phyloP scores from a whole-genome alignment of 2,888 invertebrate species.

The Caenorhabditis japonica region DNA sequence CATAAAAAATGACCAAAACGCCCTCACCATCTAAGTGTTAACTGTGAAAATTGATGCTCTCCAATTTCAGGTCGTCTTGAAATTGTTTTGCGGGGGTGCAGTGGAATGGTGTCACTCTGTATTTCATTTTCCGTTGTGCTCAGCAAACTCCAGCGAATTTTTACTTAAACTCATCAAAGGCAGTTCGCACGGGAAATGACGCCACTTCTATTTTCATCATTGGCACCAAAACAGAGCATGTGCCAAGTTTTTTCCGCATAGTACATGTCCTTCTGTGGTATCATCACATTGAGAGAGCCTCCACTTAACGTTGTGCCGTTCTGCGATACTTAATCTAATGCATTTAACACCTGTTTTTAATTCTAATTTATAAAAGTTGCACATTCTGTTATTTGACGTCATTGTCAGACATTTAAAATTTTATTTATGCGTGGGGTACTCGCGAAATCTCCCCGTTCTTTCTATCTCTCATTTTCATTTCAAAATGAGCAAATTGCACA shows the following conservation, averaged over 20 bases:
- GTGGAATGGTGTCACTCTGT: constrained; percentile 39
- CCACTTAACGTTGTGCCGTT: constrained; percentile 4
- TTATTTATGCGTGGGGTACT: constrained; percentile 44
- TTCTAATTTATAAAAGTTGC: constrained; percentile 4
- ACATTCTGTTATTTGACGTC: constrained; percentile 35
- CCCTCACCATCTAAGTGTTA: too few relatives aligned
- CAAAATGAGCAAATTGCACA: too few relatives aligned
- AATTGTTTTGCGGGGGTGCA: constrained; percentile 40
- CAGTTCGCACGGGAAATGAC: constrained; percentile 26
- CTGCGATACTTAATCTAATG: constrained; percentile 6
- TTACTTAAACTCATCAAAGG: constrained; percentile 47
- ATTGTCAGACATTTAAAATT: constrained; percentile 30
- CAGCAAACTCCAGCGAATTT: too few relatives aligned
- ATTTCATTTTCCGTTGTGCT: constrained; percentile 14
- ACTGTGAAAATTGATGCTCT: constrained; percentile 46
- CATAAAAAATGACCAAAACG: too few relatives aligned
- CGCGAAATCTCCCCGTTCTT: too few relatives aligned
- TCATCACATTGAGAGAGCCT: constrained; percentile 1
- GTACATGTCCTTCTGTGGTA: constrained; percentile 4
- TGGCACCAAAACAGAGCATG: constrained; percentile 32
- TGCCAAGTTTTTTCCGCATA: not conserved
- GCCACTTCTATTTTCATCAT: constrained; percentile 44
- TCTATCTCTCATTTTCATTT: too few relatives aligned
- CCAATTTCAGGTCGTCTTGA: constrained; percentile 40
- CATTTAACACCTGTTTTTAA: constrained; percentile 6